Conservation (phyloP, 2,113 vertebrate species). For the Glaucidium brasilianum region DNA sequence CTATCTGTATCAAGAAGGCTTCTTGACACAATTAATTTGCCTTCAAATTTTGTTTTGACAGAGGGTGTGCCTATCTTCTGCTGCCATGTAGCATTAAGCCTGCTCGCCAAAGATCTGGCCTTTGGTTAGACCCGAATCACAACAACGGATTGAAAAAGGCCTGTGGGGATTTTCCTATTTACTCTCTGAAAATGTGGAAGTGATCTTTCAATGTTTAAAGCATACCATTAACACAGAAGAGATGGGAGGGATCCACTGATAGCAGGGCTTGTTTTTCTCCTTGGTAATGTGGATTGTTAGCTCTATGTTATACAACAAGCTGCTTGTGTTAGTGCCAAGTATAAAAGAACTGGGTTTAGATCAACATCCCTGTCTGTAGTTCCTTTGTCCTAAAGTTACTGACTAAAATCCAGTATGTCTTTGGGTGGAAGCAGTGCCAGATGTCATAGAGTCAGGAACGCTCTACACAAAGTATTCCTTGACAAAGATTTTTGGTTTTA, state of each 20-base stretch:
- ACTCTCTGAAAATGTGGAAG: neutral
- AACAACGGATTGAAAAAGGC: neutral
- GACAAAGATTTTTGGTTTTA: neutral
- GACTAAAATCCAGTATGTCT: neutral
- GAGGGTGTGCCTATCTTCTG: neutral
- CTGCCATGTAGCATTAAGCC: neutral
- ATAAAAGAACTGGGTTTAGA: neutral
- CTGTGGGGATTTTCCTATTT: neutral
- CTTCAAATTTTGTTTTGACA: neutral
- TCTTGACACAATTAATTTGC: neutral
- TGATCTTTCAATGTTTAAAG: neutral
- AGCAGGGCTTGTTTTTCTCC: slow-evolving; percentile 11
- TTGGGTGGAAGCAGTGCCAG: neutral
- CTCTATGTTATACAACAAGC: slow-evolving; percentile 1
- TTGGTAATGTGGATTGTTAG: neutral
- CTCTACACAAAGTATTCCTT: neutral
- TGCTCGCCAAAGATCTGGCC: neutral
- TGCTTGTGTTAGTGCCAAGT: neutral
- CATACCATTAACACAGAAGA: neutral
- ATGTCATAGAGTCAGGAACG: neutral
- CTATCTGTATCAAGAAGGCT: neutral
- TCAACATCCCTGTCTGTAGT: neutral
- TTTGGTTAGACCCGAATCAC: neutral
- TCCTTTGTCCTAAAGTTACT: slow-evolving; percentile 29
- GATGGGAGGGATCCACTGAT: neutral